These are phyloP conservation scores for Halichoeres trimaculatus DNA, from an alignment of 2,113 vertebrate genomes.

Conservation along the genomic window DNA sequence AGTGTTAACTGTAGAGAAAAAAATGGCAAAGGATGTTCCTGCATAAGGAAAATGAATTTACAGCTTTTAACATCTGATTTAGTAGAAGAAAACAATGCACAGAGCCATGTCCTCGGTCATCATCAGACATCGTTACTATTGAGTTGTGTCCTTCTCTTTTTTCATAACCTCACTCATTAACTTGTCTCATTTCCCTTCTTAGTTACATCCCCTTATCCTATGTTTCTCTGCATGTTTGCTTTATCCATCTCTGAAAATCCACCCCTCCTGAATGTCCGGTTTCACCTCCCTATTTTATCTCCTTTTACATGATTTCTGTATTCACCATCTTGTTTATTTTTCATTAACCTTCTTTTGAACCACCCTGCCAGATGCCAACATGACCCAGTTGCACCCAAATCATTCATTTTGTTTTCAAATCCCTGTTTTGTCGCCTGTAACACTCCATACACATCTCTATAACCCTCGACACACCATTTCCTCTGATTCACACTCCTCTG, in stretches of 20 bases:
- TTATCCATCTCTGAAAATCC: conserved; percentile 13
- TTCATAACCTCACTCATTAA: conserved; percentile 18
- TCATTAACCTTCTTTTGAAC: not conserved
- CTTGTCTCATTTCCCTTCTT: conserved; percentile 24
- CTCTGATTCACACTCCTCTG: conserved; percentile 12
- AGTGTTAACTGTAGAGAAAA: not conserved
- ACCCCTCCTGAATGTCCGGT: not conserved
- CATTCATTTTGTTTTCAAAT: not conserved
- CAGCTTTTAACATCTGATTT: conserved; percentile 22
- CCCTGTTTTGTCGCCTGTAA: conserved; percentile 13
- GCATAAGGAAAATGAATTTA: not conserved
- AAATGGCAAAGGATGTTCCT: not conserved
- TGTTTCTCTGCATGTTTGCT: conserved; percentile 4
- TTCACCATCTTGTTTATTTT: not conserved
- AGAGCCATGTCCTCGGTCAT: conserved; percentile 15
- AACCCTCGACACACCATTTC: conserved; percentile 12
- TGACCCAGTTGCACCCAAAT: conserved; percentile 1
- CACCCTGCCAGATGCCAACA: not conserved
- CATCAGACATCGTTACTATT: conserved; percentile 22
- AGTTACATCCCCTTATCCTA: not conserved
- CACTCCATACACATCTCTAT: conserved; percentile 6
- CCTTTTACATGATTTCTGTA: not conserved
- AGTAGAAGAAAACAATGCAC: conserved; percentile 11
- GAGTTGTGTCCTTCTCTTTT: conserved; percentile 20
- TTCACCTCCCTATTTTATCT: not conserved